A percentile compares a stretch with the other conserved stretches of the same genome.
phyloP scores from a whole-genome alignment of 2,888 invertebrate species.

The Lithophane leautieri region DNA sequence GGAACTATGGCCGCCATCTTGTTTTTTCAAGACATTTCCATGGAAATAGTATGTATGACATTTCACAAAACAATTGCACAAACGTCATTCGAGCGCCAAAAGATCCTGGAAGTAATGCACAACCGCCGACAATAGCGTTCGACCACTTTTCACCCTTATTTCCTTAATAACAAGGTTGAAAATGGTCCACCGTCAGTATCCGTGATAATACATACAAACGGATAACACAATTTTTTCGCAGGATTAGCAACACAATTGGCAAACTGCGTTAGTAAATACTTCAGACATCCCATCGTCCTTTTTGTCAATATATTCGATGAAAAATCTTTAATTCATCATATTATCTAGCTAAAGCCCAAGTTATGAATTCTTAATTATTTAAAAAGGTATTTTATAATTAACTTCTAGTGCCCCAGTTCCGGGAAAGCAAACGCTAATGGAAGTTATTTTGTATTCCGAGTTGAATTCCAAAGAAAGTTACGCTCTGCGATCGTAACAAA shows the following conservation, averaged over 20 bases:
- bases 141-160: too few relatives aligned
- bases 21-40: background rate
- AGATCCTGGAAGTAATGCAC: background rate
- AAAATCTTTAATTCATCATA: background rate
- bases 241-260: background rate
- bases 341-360: background rate
- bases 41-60: background rate
- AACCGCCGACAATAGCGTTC: too few relatives aligned
- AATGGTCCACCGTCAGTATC: background rate
- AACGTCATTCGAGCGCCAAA: background rate
- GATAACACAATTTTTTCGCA: background rate
- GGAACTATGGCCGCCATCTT: background rate
- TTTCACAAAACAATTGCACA: background rate
- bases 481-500: slow-evolving; percentile 27
- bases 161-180: background rate
- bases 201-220: background rate
- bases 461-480: slow-evolving; percentile 36
- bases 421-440: slow-evolving; percentile 19
- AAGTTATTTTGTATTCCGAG: slow-evolving; percentile 26
- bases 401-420: slow-evolving; percentile 20
- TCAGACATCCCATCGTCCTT: background rate
- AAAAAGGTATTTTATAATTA: slow-evolving; percentile 11
- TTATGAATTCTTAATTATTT: background rate
- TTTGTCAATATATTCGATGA: background rate
- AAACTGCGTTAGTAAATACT: background rate